phyloP scores from a whole-genome alignment of 2,888 invertebrate genomes.

The Exephanes ischioxanthus region DNA sequence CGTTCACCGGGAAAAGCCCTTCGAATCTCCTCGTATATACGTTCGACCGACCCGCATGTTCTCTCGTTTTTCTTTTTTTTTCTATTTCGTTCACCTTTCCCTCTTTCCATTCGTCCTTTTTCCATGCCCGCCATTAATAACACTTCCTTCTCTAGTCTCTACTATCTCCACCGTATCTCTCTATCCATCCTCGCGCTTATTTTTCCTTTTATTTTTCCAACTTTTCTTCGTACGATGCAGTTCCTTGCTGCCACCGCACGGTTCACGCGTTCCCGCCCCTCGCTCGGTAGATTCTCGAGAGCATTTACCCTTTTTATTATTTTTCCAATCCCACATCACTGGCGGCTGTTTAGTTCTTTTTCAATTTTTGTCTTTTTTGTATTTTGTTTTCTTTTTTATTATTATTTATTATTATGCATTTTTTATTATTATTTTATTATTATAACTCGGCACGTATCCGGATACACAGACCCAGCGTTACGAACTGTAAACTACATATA shows the following conservation, averaged over 20 bases:
- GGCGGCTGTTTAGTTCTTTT: slow-evolving; percentile 3
- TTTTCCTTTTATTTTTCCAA: slow-evolving; percentile 23
- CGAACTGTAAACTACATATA: background rate
- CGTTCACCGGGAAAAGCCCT: slow-evolving; percentile 65
- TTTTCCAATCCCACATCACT: slow-evolving; percentile 24
- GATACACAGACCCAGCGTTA: background rate
- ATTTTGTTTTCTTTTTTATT: background rate
- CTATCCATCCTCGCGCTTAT: slow-evolving; percentile 13
- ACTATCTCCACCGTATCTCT: slow-evolving; percentile 7
- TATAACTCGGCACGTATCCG: slow-evolving; percentile 14
- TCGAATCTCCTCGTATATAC: slow-evolving; percentile 45
- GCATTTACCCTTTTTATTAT: slow-evolving; percentile 9
- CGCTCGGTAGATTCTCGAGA: background rate
- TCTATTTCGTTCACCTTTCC: slow-evolving; percentile 22
- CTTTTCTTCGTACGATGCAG: slow-evolving; percentile 15
- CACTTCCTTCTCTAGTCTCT: slow-evolving; percentile 47
- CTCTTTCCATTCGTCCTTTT: slow-evolving; percentile 9
- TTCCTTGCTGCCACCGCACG: slow-evolving; percentile 4
- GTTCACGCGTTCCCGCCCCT: slow-evolving; percentile 19
- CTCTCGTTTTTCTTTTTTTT: background rate
- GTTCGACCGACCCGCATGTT: background rate
- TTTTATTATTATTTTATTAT: slow-evolving; percentile 19
- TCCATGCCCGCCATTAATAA: slow-evolving; percentile 62
- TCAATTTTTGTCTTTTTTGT: background rate
- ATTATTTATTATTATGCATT: slow-evolving; percentile 11